Conservation (phyloP, 2,888 invertebrate genomes). For the Euclidia mi region DNA sequence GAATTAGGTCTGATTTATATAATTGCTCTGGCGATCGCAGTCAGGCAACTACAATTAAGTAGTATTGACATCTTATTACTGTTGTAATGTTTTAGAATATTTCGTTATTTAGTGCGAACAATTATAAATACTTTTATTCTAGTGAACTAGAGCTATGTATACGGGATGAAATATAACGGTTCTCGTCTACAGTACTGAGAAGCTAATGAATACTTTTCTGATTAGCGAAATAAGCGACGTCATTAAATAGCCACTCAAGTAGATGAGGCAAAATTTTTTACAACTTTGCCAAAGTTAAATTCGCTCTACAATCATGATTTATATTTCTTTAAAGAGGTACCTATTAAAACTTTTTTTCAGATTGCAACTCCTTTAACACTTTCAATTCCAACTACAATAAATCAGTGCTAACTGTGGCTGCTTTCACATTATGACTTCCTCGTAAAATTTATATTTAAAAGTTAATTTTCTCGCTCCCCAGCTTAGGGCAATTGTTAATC, state of each 20-base stretch:
- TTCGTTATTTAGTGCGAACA: too few relatives aligned
- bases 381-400: slow-evolving; percentile 88
- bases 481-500: slow-evolving; percentile 87
- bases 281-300: slow-evolving; percentile 82
- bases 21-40: not conserved
- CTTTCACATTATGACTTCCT: slow-evolving; percentile 89
- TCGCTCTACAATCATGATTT: slow-evolving; percentile 84
- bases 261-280: slow-evolving; percentile 82
- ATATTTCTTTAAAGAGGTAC: slow-evolving; percentile 88
- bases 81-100: too few relatives aligned
- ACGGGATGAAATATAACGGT: slow-evolving; percentile 38
- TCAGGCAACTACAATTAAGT: not conserved
- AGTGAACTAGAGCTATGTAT: slow-evolving; percentile 14
- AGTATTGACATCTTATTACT: too few relatives aligned
- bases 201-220: slow-evolving; percentile 71
- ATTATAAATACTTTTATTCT: too few relatives aligned
- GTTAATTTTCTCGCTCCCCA: slow-evolving; percentile 86
- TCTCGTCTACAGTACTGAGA: slow-evolving; percentile 48
- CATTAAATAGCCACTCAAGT: slow-evolving; percentile 81
- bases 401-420: slow-evolving; percentile 88
- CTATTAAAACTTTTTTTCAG: slow-evolving; percentile 90
- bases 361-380: slow-evolving; percentile 89
- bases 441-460: slow-evolving; percentile 90
- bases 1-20: slow-evolving; percentile 2
- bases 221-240: slow-evolving; percentile 75